phyloP scores from a whole-genome alignment of 1,140 invertebrate genomes.

The Drosophila neocordata region DNA sequence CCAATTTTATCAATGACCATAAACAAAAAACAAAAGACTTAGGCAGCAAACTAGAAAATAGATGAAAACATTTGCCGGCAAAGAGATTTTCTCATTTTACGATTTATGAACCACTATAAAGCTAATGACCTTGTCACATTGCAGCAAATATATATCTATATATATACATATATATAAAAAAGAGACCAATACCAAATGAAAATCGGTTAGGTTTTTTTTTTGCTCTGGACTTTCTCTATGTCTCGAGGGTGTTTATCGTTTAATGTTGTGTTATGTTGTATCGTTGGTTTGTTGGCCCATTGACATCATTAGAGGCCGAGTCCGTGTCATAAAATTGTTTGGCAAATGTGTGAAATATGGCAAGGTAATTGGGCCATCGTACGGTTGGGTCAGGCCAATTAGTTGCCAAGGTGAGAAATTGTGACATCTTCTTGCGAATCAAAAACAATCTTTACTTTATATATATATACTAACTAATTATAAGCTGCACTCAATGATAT shows the following conservation, averaged over 20 bases:
- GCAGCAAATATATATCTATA: constrained; percentile 17
- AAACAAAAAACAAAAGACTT: constrained; percentile 16
- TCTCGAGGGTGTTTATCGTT: constrained; percentile 52
- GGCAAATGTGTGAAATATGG: constrained; percentile 75
- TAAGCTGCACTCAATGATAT: constrained; percentile 43
- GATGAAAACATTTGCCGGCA: no score
- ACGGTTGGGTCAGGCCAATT: constrained; percentile 60
- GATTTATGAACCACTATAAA: constrained; percentile 20
- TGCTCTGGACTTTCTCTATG: constrained; percentile 65
- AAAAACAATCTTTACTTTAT: constrained; percentile 12
- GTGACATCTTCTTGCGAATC: constrained; percentile 51
- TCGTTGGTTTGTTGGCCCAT: constrained; percentile 12
- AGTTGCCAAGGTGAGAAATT: constrained; percentile 58
- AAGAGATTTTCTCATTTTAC: not conserved
- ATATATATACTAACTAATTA: constrained; percentile 24
- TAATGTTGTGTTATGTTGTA: no score
- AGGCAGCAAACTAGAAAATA: not conserved
- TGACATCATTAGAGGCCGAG: constrained; percentile 59
- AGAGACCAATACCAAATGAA: constrained; percentile 43
- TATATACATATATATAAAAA: not conserved
- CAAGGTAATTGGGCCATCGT: constrained; percentile 58
- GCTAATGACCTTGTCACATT: constrained; percentile 44
- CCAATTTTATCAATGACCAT: not conserved
- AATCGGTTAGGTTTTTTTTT: constrained; percentile 39
- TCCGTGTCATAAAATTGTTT: constrained; percentile 46